Base-by-base conservation (phyloP, 2,797 vertebrate genomes). In the Scyliorhinus canicula region DNA sequence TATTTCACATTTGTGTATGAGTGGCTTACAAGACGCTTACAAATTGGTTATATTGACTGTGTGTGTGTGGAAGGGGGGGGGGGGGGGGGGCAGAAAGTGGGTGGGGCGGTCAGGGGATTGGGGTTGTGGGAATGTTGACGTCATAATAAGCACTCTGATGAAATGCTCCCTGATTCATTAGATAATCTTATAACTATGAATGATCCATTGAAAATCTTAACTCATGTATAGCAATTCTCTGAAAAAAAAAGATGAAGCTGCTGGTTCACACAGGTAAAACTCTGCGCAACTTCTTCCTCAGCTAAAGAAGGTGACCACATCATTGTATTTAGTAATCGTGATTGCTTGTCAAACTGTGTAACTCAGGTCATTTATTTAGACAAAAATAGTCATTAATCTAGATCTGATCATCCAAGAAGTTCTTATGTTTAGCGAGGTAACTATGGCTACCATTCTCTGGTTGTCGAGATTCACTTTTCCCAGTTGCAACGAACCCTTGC, bases 171-270 rank as follows among this genome's bases (percentile, higher is more conserved):
- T 52, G 63, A 74, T 94, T 94, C 47, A n/a, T 94, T 52, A 74
- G 1, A 74, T 71, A 74, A 35, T 74, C 47, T 55, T n/a, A 55
- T 44, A 74, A 74, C 14, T 69, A 47, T 21, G 31, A 40, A 94
- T 94, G 14, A 55, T 74, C 35, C 35, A 35, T 74, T 94, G 55
- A 60, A 60, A 60, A 60, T 52, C 6, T 7, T 14, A 55, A 12
- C 93, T 94, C 47, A 74, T 31, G 65, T 55, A n/a, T 74, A 50
- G 67, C 19, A 74, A 94, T 74, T 94, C 28, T 55, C 31, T 94
- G 93, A 94, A 60, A 93, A 94, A 60, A 93, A 93, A 71, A 71
- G 91, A 69, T 93, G 31, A 71, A 52, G 44, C 47, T 93, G 4
- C 31, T 5, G 57, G 57, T 60, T 60, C 57, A 35, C n/a, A n/a